A percentile compares a stretch with the other conserved stretches of the same genome.
These are phyloP conservation scores for Piezodorus guildinii DNA, from an alignment of 1,140 invertebrate genomes.

Conservation along the genomic window DNA sequence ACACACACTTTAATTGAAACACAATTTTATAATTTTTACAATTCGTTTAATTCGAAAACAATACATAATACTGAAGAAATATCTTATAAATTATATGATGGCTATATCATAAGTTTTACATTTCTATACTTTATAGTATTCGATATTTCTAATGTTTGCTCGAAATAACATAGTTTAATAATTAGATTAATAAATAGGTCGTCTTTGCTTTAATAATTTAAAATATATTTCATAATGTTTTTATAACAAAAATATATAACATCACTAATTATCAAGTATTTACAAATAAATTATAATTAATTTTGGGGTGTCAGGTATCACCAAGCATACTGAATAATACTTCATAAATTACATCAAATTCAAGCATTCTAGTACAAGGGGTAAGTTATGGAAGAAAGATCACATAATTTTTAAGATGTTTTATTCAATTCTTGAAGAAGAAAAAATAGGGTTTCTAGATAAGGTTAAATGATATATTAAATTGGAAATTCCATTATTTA, in stretches of 20 bases:
- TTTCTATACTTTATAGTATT: conserved; percentile 14
- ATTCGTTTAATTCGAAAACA: conserved; percentile 18
- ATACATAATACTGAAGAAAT: conserved; percentile 21
- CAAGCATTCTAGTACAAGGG: conserved; percentile 5
- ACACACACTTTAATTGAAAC: conserved; percentile 1
- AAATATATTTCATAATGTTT: conserved; percentile 21
- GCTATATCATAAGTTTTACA: conserved; percentile 6
- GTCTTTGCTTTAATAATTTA: conserved; percentile 20
- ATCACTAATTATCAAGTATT: conserved; percentile 12
- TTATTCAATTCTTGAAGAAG: neutral
- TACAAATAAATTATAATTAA: conserved; percentile 5
- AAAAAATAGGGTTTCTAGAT: no score
- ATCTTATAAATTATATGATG: conserved; percentile 8
- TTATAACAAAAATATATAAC: conserved; percentile 24
- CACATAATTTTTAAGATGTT: conserved; percentile 11
- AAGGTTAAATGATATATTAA: no score
- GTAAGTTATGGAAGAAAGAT: conserved; percentile 19
- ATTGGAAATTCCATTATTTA: no score
- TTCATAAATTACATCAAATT: neutral
- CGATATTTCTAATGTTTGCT: conserved; percentile 11
- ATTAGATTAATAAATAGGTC: conserved; percentile 19
- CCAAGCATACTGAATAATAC: neutral
- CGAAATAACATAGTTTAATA: conserved; percentile 10
- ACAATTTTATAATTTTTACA: conserved; percentile 13
- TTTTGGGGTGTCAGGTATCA: neutral